These are phyloP conservation scores for Plectropomus leopardus DNA, from an alignment of 2,113 vertebrate genomes.

Conservation along the genomic window DNA sequence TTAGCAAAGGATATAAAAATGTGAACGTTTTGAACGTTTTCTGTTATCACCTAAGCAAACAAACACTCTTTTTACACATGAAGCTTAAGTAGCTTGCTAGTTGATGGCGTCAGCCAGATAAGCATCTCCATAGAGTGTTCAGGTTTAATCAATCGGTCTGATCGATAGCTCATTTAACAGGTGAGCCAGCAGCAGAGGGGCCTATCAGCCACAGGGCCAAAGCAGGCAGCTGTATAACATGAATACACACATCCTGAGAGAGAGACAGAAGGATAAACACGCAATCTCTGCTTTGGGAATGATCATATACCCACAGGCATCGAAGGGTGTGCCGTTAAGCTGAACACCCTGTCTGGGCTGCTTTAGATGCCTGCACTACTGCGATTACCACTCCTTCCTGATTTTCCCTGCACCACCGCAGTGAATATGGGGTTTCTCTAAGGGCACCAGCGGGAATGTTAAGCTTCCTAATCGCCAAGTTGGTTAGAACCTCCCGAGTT, in stretches of 20 bases:
- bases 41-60: neutral
- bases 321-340: constrained; percentile 42
- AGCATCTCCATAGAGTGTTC: constrained; percentile 48
- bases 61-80: neutral
- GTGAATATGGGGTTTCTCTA: constrained; percentile 40
- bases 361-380: constrained; percentile 53
- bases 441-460: constrained; percentile 40
- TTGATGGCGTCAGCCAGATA: constrained; percentile 43
- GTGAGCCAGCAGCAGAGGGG: constrained; percentile 45
- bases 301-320: constrained; percentile 35
- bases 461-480: constrained; percentile 35
- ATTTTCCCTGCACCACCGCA: constrained; percentile 32
- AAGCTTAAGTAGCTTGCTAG: constrained; percentile 28
- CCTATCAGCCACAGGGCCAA: constrained; percentile 23
- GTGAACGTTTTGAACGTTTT: too few species aligned
- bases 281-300: constrained; percentile 42
- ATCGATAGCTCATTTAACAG: constrained; percentile 77
- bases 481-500: constrained; percentile 45
- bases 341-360: constrained; percentile 43
- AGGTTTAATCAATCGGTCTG: constrained; percentile 64
- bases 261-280: constrained; percentile 40
- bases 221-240: constrained; percentile 23
- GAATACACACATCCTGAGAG: constrained; percentile 24
- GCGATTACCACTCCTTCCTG: constrained; percentile 57
- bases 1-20: too few species aligned